These are phyloP conservation scores for Tetragnatha versicolor DNA, from an alignment of 1,140 invertebrate species.

Conservation along the genomic window DNA sequence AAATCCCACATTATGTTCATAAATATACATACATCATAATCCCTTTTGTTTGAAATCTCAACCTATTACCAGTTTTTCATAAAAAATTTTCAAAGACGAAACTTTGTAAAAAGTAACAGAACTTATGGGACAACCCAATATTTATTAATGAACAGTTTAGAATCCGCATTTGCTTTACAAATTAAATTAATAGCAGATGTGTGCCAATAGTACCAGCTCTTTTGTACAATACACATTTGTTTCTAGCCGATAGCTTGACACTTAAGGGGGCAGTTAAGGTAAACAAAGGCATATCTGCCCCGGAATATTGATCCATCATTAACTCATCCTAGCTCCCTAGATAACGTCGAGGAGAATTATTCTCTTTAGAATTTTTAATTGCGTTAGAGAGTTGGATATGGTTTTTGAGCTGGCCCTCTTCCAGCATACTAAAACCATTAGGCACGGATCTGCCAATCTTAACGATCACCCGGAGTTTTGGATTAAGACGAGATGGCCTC, in stretches of 20 bases:
- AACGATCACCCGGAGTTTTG: background rate
- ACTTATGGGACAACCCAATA: no score
- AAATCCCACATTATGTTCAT: no score
- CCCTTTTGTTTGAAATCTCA: no score
- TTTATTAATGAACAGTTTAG: slow-evolving; percentile 16
- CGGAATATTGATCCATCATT: slow-evolving; percentile 23
- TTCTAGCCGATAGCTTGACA: background rate
- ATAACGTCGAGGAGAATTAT: slow-evolving; percentile 29
- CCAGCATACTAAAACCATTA: slow-evolving; percentile 26
- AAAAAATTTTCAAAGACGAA: no score
- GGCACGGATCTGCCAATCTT: background rate
- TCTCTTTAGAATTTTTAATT: slow-evolving; percentile 42
- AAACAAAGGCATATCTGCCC: slow-evolving; percentile 5
- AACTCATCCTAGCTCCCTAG: slow-evolving; percentile 2
- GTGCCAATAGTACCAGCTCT: background rate
- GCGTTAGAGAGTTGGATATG: slow-evolving; percentile 16
- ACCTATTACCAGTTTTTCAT: no score
- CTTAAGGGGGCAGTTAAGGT: slow-evolving; percentile 19
- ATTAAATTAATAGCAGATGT: slow-evolving; percentile 7
- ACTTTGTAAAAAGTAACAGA: no score
- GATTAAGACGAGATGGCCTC: slow-evolving; percentile 13
- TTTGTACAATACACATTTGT: background rate
- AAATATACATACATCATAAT: no score
- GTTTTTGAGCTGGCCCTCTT: slow-evolving; percentile 20
- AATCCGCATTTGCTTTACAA: background rate